Conservation (phyloP, 1,140 invertebrate genomes). For the Bombus superbus region DNA sequence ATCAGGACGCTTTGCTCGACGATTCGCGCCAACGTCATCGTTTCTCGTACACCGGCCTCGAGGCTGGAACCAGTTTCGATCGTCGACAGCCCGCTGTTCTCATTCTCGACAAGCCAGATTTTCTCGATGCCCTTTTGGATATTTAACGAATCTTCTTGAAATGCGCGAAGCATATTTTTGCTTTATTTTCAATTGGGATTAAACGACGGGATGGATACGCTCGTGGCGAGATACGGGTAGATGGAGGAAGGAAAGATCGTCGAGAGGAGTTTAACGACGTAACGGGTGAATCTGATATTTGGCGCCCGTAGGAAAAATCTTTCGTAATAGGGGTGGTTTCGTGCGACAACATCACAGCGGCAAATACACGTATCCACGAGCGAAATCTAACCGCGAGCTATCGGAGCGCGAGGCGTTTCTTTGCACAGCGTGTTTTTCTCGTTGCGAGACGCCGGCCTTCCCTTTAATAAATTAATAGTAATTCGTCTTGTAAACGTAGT, state of each 20-base stretch:
- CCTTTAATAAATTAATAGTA: background rate
- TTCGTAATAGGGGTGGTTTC: background rate
- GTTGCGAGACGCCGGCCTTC: background rate
- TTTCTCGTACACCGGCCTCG: background rate
- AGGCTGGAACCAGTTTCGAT: background rate
- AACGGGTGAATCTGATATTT: background rate
- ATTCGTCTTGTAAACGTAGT: background rate
- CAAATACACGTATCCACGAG: background rate
- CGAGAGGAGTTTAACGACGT: background rate
- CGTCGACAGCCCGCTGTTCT: background rate
- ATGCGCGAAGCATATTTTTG: too few species aligned
- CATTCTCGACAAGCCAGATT: background rate
- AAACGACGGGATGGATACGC: too few species aligned
- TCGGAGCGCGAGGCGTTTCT: background rate
- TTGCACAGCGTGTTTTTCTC: background rate
- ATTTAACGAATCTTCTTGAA: background rate
- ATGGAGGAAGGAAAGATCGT: too few species aligned
- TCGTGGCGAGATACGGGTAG: too few species aligned
- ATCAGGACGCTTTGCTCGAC: conserved; percentile 21
- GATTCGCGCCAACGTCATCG: conserved; percentile 28
- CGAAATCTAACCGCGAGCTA: background rate
- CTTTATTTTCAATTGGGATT: too few species aligned
- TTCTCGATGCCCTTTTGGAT: background rate
- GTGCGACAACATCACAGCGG: too few species aligned
- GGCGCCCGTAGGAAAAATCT: background rate